Conservation (phyloP, 1,140 invertebrate species). For the Paracyclopina nana region DNA sequence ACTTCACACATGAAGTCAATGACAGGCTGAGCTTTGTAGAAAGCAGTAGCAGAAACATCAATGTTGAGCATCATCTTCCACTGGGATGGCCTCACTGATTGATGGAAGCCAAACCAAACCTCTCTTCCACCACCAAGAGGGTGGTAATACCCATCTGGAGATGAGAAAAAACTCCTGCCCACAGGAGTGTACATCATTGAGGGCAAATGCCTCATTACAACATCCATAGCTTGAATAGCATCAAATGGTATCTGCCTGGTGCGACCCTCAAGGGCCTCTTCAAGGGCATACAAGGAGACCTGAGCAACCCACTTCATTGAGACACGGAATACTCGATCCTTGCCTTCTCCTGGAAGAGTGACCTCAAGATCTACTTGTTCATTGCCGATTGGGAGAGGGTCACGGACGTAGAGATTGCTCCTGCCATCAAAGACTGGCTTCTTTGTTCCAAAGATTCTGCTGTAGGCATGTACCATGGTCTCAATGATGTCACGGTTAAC, state of each 20-base stretch:
- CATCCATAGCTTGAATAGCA: slow-evolving; percentile 88
- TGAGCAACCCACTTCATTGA: slow-evolving; percentile 93
- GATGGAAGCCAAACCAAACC: slow-evolving; percentile 99
- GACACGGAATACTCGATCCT: slow-evolving; percentile 96
- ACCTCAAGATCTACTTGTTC: slow-evolving; percentile 84
- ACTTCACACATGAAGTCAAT: slow-evolving; percentile 99
- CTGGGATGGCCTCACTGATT: slow-evolving; percentile 92
- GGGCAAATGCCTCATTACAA: slow-evolving; percentile 97
- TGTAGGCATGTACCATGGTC: slow-evolving; percentile 95
- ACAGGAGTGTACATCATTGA: slow-evolving; percentile 99
- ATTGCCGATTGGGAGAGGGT: slow-evolving; percentile 90
- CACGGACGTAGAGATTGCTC: slow-evolving; percentile 93
- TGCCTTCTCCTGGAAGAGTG: slow-evolving; percentile 91
- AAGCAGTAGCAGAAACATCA: slow-evolving; percentile 98
- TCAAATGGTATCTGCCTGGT: slow-evolving; percentile 94
- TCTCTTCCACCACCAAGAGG: slow-evolving; percentile 92
- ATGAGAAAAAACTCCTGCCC: slow-evolving; percentile 95
- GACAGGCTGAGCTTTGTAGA: slow-evolving; percentile 98
- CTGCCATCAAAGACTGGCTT: slow-evolving; percentile 99
- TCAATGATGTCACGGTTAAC: slow-evolving; percentile 98
- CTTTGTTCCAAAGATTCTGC: slow-evolving; percentile 89
- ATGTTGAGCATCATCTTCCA: slow-evolving; percentile 99
- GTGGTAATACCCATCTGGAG: slow-evolving; percentile 93
- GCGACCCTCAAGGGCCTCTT: slow-evolving; percentile 92
- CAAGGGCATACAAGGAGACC: slow-evolving; percentile 83